Percentiles rank a stretch among this genome's conserved stretches.
Evolutionary conservation across 2,888 invertebrate genomes (phyloP).

Genomic region (Agrilus biguttatus): DNA sequence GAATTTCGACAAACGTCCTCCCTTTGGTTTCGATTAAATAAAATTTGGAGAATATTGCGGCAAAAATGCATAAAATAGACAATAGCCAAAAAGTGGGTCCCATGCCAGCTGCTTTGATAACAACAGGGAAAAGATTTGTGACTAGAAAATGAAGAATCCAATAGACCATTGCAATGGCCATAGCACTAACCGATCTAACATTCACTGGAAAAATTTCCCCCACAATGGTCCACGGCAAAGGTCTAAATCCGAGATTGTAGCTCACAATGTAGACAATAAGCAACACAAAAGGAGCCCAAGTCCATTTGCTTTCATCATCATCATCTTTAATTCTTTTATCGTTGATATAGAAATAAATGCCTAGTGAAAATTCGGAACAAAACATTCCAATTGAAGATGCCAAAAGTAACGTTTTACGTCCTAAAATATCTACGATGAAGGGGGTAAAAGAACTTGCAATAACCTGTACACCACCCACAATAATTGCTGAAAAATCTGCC

Average conservation of each 20-base stretch:
- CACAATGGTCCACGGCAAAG: slow-evolving; percentile 70
- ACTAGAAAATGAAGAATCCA: slow-evolving; percentile 64
- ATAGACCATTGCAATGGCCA: slow-evolving; percentile 62
- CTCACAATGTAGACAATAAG: slow-evolving; percentile 58
- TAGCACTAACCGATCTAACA: slow-evolving; percentile 61
- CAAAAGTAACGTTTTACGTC: slow-evolving; percentile 53
- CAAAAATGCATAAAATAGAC: slow-evolving; percentile 41
- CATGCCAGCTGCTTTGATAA: slow-evolving; percentile 43
- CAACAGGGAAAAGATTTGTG: slow-evolving; percentile 51
- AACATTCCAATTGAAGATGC: slow-evolving; percentile 52
- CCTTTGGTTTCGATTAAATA: slow-evolving; percentile 83
- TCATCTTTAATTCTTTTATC: slow-evolving; percentile 28
- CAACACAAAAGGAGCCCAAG: slow-evolving; percentile 58
- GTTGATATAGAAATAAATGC: slow-evolving; percentile 49
- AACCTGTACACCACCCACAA: slow-evolving; percentile 61
- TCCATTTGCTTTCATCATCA: slow-evolving; percentile 33
- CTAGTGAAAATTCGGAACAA: slow-evolving; percentile 40
- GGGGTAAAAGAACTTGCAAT: slow-evolving; percentile 56
- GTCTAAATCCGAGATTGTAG: slow-evolving; percentile 65
- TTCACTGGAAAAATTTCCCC: slow-evolving; percentile 70
- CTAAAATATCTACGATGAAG: slow-evolving; percentile 57
- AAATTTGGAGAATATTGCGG: slow-evolving; percentile 58
- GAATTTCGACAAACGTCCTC: slow-evolving; percentile 71
- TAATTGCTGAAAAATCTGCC: slow-evolving; percentile 53
- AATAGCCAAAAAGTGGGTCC: slow-evolving; percentile 61